Evolutionary conservation across 2,113 vertebrate species (phyloP).

Genomic region (Hypocryptadius cinnamomeus): DNA sequence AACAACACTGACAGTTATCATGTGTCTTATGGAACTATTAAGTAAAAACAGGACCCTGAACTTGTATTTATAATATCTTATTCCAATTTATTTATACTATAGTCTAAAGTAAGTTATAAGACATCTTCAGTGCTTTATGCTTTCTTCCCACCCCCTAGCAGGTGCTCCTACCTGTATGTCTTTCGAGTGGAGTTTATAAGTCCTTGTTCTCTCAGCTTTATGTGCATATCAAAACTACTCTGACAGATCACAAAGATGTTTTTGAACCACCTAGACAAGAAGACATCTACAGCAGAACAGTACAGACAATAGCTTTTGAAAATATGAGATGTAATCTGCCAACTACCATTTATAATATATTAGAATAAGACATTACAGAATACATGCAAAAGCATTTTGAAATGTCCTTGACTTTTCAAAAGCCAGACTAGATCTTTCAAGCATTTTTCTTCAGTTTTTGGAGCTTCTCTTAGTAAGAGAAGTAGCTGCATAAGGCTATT

Average conservation of each 20-base stretch:
- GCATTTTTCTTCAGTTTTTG: not conserved
- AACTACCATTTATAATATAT: not conserved
- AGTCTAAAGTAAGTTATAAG: not conserved
- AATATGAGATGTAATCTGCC: not conserved
- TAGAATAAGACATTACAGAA: not conserved
- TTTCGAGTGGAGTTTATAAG: not conserved
- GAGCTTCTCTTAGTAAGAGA: not conserved
- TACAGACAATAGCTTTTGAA: not conserved
- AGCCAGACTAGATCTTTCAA: not conserved
- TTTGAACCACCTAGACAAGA: not conserved
- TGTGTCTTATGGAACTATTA: not conserved
- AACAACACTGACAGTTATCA: fast-evolving
- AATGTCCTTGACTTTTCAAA: not conserved
- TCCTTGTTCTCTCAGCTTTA: not conserved
- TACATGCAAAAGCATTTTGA: not conserved
- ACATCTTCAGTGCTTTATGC: not conserved
- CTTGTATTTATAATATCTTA: not conserved
- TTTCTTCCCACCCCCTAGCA: not conserved
- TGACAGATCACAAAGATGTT: not conserved
- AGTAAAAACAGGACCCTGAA: not conserved
- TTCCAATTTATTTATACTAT: not conserved
- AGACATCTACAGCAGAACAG: not conserved
- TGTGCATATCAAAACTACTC: not conserved
- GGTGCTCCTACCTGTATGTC: not conserved
- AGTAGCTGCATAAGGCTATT: not conserved